Evolutionary conservation across 2,888 invertebrate species (phyloP), one percentile per base, ranked within the genome.

Genomic region (Arrhopalites spinosus): DNA sequence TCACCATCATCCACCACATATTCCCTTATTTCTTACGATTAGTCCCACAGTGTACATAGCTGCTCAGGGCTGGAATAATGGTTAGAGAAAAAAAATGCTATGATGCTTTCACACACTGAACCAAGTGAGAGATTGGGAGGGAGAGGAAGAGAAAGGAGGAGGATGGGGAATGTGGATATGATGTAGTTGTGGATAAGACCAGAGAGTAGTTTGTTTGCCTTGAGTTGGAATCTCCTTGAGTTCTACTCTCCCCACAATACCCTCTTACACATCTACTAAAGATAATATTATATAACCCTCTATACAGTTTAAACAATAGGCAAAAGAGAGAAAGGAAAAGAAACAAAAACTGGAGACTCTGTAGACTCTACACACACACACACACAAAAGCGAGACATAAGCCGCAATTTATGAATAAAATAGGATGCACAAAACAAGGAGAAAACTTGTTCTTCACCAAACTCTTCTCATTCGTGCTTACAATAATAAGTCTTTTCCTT

Each of bases 341-440:
- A 36, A 5, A 53, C 20, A 17, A 20, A 66, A 30, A 45, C 17
- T n/a, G 50, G 50, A 45, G 15, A 45, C 3, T 50, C 50, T 50
- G 50, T 50, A n/a, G 50, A 50, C n/a, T n/a, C n/a, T n/a, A n/a
- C 3, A 36, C 5, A 36, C 36, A 36, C 36, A 36, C 36, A 36
- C 7, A 63, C 29, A 27, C 63, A 29, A 63, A 43, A n/a, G 66
- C 29, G 66, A 66, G 45, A 43, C 45, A 45, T 43, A 43, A 45
- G 66, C 66, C 66, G 30, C 66, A 66, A 66, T 66, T 66, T 66
- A 66, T 66, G 66, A 66, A 66, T 66, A 43, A 66, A 66, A 66
- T 17, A 66, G 45, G 66, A 43, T 45, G 45, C 59, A 53, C 17
- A 20, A 53, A 53, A 53, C 53, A 59, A 59, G 29, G 20, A n/a